Percentiles rank a stretch among this genome's conserved stretches.
phyloP scores from a whole-genome alignment of 2,888 invertebrate genomes.

The Nysson spinosus region DNA sequence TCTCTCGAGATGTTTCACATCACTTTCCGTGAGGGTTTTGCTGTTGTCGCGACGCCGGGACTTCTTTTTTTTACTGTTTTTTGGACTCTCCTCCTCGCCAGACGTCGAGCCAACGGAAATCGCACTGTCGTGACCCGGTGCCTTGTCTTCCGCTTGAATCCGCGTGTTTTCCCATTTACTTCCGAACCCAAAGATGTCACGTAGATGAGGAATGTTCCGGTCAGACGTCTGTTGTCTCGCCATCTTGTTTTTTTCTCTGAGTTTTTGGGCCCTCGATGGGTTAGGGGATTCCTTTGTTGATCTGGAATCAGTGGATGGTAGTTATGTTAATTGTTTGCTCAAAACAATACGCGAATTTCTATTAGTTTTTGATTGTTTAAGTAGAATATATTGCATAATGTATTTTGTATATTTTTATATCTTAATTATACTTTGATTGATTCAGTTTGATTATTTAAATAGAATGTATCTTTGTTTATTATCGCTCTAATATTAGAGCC shows the following conservation, averaged over 20 bases:
- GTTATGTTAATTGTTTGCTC: too few relatives aligned
- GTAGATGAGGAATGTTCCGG: conserved; percentile 86
- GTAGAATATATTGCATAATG: too few relatives aligned
- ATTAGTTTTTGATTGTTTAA: too few relatives aligned
- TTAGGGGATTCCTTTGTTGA: background rate
- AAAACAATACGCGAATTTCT: too few relatives aligned
- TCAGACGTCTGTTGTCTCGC: conserved; percentile 81
- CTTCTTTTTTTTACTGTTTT: conserved; percentile 81
- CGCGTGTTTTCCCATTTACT: conserved; percentile 75
- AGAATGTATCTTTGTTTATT: too few relatives aligned
- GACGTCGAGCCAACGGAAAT: conserved; percentile 76
- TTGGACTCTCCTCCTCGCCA: conserved; percentile 74
- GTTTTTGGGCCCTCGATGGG: background rate
- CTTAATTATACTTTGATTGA: too few relatives aligned
- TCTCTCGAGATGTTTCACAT: conserved; percentile 87
- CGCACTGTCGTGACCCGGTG: conserved; percentile 75
- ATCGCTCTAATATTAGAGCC: too few relatives aligned
- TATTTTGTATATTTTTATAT: too few relatives aligned
- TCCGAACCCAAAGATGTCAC: conserved; percentile 85
- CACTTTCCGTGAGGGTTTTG: conserved; percentile 83
- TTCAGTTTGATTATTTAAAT: too few relatives aligned
- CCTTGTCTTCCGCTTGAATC: conserved; percentile 71
- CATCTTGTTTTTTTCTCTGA: conserved; percentile 62
- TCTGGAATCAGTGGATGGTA: conserved; percentile 1
- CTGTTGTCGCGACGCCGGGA: conserved; percentile 84